Conservation (phyloP, 2,888 invertebrate genomes). For the Dicycla oo region DNA sequence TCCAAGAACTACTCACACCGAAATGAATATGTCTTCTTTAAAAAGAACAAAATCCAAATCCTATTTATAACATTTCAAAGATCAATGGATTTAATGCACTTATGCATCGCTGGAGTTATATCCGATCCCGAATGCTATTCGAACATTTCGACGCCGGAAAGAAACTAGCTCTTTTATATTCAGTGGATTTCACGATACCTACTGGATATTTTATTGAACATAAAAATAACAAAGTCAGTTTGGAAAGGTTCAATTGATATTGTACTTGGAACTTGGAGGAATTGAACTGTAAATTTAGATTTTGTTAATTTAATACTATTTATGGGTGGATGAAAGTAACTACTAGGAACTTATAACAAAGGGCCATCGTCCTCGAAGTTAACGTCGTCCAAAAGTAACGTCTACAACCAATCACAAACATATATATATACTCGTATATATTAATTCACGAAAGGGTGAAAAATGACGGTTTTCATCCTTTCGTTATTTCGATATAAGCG, state of each 20-base stretch:
- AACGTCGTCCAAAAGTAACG: neutral
- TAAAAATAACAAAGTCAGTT: neutral
- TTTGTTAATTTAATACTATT: neutral
- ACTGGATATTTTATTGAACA: slow-evolving; percentile 8
- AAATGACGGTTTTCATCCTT: too few relatives aligned
- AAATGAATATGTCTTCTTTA: neutral
- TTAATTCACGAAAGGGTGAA: too few relatives aligned
- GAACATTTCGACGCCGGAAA: neutral
- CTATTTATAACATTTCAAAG: slow-evolving; percentile 9
- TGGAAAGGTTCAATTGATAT: neutral
- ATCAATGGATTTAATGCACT: slow-evolving; percentile 17
- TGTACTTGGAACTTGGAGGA: neutral
- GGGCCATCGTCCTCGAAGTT: neutral
- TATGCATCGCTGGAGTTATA: slow-evolving; percentile 8
- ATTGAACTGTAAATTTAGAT: neutral
- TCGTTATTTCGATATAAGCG: too few relatives aligned
- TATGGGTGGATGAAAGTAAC: neutral
- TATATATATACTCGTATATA: too few relatives aligned
- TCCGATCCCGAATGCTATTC: neutral
- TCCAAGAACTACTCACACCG: neutral
- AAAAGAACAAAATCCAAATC: neutral
- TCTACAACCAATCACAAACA: neutral
- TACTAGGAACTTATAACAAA: neutral
- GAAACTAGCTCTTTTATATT: neutral
- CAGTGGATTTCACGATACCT: neutral